Conservation (phyloP, 64 coral and sea anemone species). For the Trachythela sp. region DNA sequence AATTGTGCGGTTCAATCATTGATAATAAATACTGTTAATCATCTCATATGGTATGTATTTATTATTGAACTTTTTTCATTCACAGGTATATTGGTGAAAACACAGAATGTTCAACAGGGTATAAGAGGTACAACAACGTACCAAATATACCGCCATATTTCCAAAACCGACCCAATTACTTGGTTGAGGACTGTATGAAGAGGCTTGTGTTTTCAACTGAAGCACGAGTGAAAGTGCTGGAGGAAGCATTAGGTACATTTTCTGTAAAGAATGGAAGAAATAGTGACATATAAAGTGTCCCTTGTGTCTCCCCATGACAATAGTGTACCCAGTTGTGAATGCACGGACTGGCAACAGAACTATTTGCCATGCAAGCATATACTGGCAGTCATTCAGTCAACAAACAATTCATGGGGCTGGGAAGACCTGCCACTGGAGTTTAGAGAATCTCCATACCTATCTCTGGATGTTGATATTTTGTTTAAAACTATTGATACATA, state of each 20-base stretch:
- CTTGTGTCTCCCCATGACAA: background rate
- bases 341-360: background rate
- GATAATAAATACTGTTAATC: no score
- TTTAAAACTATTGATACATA: background rate
- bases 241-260: background rate
- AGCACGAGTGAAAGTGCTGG: background rate
- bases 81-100: background rate
- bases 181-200: background rate
- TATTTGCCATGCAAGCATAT: constrained; percentile 20
- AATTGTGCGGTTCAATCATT: no score
- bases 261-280: background rate
- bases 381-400: background rate
- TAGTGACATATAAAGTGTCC: background rate
- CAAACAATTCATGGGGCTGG: background rate
- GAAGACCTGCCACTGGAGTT: background rate
- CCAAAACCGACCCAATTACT: background rate
- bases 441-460: background rate
- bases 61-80: no score
- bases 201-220: background rate
- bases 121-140: background rate
- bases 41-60: no score
- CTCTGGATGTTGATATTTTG: background rate
- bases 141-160: background rate
- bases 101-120: no score
- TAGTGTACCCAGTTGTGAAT: background rate